phyloP scores from a whole-genome alignment of 53 echinoderm and acorn worm genomes.

The Zoroaster sp. region DNA sequence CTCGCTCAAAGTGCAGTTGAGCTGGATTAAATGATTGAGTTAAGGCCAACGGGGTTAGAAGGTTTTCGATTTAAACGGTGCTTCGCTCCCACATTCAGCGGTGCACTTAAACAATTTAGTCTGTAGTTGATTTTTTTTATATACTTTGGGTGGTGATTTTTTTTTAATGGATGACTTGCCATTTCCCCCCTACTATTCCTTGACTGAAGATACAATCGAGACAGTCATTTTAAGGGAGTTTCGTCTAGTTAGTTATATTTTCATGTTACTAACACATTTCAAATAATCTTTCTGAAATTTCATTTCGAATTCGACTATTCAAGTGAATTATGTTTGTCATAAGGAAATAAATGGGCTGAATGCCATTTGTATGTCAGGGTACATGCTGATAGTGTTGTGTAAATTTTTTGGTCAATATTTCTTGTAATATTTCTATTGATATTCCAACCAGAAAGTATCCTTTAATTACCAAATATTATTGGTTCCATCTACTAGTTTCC shows the following conservation, averaged over 20 bases:
- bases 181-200: not conserved
- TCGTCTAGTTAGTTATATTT: not conserved
- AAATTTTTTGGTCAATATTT: not conserved
- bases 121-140: slow-evolving; percentile 10
- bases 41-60: not conserved
- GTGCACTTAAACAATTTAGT: slow-evolving; percentile 47
- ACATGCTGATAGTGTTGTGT: not conserved
- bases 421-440: not conserved
- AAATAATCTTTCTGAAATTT: slow-evolving; percentile 13
- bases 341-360: slow-evolving; percentile 35
- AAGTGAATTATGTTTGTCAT: slow-evolving; percentile 15
- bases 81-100: slow-evolving; percentile 12
- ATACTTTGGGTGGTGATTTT: slow-evolving; percentile 26
- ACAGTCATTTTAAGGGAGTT: not conserved
- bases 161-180: slow-evolving; percentile 20
- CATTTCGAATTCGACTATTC: not conserved
- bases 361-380: slow-evolving; percentile 55
- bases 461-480: too few relatives aligned
- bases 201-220: not conserved
- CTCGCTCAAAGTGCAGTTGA: slow-evolving; percentile 27
- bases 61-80: slow-evolving; percentile 42
- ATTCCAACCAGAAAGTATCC: too few relatives aligned
- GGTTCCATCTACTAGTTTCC: too few relatives aligned
- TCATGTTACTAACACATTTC: slow-evolving; percentile 9
- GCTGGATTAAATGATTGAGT: not conserved